phyloP scores from a whole-genome alignment of 2,113 vertebrate species.

The Choloepus hoffmanni region DNA sequence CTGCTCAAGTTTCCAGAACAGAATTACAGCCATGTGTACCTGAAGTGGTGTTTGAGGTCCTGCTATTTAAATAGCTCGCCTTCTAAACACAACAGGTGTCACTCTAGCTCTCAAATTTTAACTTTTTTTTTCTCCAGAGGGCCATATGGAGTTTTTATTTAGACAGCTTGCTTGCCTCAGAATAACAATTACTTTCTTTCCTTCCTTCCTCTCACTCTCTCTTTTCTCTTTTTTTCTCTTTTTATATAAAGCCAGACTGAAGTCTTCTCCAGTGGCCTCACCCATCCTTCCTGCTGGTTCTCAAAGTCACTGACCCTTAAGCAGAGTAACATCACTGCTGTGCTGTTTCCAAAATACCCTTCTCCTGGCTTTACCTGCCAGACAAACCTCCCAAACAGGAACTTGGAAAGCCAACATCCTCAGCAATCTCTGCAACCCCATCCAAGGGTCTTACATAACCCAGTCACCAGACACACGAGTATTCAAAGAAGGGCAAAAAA shows the following conservation, averaged over 20 bases:
- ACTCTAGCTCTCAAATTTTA: conserved; percentile 40
- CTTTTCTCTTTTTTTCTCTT: neutral
- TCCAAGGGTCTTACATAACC: neutral
- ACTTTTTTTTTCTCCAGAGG: neutral
- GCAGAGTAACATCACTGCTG: neutral
- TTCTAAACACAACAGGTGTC: conserved; percentile 49
- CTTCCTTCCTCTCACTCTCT: too few relatives aligned
- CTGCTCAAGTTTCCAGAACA: neutral
- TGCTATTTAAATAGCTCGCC: conserved; percentile 44
- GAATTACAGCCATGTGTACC: neutral
- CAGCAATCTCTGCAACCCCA: neutral
- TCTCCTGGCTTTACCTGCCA: neutral
- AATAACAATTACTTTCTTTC: neutral
- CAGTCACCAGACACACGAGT: neutral
- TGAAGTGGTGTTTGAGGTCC: neutral
- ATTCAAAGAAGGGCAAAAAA: neutral
- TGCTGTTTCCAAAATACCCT: neutral
- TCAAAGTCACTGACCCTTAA: neutral
- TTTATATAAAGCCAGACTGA: neutral
- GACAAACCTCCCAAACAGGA: neutral
- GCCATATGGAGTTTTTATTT: conserved; percentile 47
- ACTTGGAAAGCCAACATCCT: neutral
- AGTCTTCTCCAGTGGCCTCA: neutral
- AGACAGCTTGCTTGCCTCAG: conserved; percentile 7
- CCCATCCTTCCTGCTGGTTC: neutral